A percentile compares a stretch with the other conserved stretches of the same genome.
Evolutionary conservation across 2,113 vertebrate species (phyloP).

Genomic region (Ondatra zibethicus): DNA sequence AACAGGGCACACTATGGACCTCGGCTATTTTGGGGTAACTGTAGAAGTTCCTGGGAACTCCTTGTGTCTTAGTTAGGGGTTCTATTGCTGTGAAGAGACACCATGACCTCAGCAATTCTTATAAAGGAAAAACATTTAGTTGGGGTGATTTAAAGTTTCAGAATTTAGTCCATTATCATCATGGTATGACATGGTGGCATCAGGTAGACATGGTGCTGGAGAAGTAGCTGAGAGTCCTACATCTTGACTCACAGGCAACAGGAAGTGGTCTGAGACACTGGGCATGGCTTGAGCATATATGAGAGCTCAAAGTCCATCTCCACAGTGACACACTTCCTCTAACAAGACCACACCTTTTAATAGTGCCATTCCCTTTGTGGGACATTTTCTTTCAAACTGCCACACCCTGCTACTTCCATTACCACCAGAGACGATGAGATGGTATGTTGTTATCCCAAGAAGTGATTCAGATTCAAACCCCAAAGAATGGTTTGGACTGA

Average conservation of each 20-base stretch:
- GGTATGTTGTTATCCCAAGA: neutral
- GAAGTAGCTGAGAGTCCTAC: neutral
- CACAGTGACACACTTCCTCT: neutral
- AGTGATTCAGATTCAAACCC: neutral
- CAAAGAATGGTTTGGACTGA: neutral
- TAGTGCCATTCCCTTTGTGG: neutral
- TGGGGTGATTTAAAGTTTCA: neutral
- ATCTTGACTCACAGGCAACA: neutral
- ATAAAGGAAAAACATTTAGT: neutral
- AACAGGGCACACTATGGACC: neutral
- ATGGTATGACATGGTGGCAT: neutral
- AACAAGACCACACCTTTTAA: neutral
- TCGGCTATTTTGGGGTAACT: neutral
- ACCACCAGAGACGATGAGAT: neutral
- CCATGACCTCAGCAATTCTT: neutral
- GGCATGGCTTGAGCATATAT: neutral
- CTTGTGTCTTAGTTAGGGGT: neutral
- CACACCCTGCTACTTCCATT: neutral
- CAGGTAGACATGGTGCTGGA: neutral
- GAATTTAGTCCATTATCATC: neutral
- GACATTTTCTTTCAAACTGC: neutral
- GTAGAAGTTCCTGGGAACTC: neutral
- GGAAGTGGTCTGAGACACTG: neutral
- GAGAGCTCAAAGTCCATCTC: neutral
- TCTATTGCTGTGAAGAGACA: neutral